Evolutionary conservation across 2,113 vertebrate species (phyloP).

Genomic region (Petromus typicus): DNA sequence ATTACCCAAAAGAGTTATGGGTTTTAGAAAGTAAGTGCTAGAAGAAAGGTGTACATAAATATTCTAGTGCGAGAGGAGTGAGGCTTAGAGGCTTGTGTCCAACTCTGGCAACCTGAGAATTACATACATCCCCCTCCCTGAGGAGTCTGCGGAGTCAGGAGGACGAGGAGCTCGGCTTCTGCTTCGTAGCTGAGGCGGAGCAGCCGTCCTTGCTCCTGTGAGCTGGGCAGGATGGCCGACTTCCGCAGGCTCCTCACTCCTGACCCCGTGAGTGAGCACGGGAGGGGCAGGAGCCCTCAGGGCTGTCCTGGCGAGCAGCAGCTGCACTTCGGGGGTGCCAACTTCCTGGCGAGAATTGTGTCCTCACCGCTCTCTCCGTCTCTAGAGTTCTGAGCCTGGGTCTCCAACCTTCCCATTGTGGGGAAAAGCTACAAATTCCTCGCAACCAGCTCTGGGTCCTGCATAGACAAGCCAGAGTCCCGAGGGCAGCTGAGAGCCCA

Average conservation of each 20-base stretch:
- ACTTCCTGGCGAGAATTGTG: too few species aligned
- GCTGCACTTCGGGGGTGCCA: too few species aligned
- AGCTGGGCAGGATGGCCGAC: neutral
- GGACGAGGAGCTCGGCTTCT: neutral
- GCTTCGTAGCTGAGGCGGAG: neutral
- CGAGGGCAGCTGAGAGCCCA: neutral
- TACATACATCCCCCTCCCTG: neutral
- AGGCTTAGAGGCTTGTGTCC: neutral
- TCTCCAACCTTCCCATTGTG: neutral
- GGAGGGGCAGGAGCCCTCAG: too few species aligned
- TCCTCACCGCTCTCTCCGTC: neutral
- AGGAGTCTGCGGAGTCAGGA: neutral
- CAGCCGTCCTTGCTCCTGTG: neutral
- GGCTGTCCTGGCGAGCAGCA: too few species aligned
- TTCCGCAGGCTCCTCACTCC: neutral
- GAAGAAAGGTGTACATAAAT: neutral
- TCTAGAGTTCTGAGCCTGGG: neutral
- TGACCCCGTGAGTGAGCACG: neutral
- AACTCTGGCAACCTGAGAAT: constrained; percentile 7
- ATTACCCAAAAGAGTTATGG: neutral
- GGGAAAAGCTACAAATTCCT: neutral
- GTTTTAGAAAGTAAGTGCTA: neutral
- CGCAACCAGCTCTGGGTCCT: neutral
- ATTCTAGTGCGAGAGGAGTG: neutral
- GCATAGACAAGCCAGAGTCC: neutral